Evolutionary conservation across 2,888 invertebrate genomes (phyloP), one percentile per base, ranked within the genome.

Genomic region (Troglohyphantes excavatus): DNA sequence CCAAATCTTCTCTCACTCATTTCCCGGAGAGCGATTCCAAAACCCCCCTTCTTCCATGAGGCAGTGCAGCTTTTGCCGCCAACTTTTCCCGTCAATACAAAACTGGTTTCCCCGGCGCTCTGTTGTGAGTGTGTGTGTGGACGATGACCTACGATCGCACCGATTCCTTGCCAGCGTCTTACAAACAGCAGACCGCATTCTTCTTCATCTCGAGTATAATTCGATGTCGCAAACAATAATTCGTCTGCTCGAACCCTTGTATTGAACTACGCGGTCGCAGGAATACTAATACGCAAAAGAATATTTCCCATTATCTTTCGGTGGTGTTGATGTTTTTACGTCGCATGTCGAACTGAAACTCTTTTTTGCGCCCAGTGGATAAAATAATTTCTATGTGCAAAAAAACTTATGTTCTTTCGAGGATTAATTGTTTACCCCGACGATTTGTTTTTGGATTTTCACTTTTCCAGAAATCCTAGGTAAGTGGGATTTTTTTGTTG

Each of bases 51-150:
- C 65, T 9, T 61, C 26, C 26, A 27, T 17, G 26, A 1, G 11
- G 11, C 65, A 65, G 23, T 26, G 11, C 23, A 26, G 23, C 65
- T 65, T 65, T 65, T 65, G 65, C 53, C 53, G 53, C 53, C 53
- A 53, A 53, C 53, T 53, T 53, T 53, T 53, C 39, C 53, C 53
- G 53, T 53, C 53, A 53, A 53, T 53, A 9, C 53, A 53, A 53
- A 53, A 53, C 53, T 53, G 53, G 53, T 53, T 53, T 53, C 17
- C 53, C 53, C 53, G 53, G 53, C 53, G n/a, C 5, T 53, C 5
- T 17, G 53, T 53, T 13, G 13, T 7, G 7, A 13, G 7, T 7
- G 7, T 39, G 9, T 13, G 39, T 39, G 17, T 53, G 53, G 9
- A 53, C 53, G 53, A 53, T 53, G 53, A 53, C 53, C 53, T 53